A percentile compares a stretch with the other conserved stretches of the same genome.
phyloP scores from a whole-genome alignment of 2,797 vertebrate genomes.

The Scomberomorus guttatus region DNA sequence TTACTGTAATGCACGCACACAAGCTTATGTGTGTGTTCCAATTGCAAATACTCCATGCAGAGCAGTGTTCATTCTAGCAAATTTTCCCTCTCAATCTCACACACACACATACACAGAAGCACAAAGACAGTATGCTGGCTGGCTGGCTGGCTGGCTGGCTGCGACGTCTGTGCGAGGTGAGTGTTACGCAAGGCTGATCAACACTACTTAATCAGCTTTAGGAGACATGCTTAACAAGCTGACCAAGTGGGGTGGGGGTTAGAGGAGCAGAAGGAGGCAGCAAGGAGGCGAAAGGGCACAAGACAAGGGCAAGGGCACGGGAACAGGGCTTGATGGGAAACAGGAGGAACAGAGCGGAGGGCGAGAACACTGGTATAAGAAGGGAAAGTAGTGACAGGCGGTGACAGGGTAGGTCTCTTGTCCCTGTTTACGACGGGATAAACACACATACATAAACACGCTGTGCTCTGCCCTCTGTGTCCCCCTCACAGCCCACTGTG shows the following conservation, averaged over 20 bases:
- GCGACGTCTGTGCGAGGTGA: conserved; percentile 74
- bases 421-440: conserved; percentile 81
- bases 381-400: conserved; percentile 81
- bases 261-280: conserved; percentile 32
- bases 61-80: conserved; percentile 58
- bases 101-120: conserved; percentile 30
- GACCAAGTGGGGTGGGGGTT: conserved; percentile 58
- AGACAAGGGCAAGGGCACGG: conserved; percentile 21
- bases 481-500: conserved; percentile 67
- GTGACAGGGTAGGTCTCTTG: conserved; percentile 78
- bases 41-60: conserved; percentile 27
- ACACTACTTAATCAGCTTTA: conserved; percentile 84
- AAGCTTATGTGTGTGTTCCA: conserved; percentile 11
- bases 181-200: conserved; percentile 81
- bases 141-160: conserved; percentile 66
- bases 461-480: conserved; percentile 75
- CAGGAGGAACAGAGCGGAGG: conserved; percentile 42
- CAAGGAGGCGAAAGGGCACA: conserved; percentile 2
- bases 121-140: conserved; percentile 43
- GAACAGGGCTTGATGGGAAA: conserved; percentile 13
- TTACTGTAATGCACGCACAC: conserved; percentile 30
- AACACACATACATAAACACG: conserved; percentile 71
- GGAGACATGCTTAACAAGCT: conserved; percentile 82
- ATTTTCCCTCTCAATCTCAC: conserved; percentile 43
- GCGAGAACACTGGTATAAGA: conserved; percentile 41